phyloP scores from a whole-genome alignment of 2,888 invertebrate species.

The Orthonychiurus folsomi region DNA sequence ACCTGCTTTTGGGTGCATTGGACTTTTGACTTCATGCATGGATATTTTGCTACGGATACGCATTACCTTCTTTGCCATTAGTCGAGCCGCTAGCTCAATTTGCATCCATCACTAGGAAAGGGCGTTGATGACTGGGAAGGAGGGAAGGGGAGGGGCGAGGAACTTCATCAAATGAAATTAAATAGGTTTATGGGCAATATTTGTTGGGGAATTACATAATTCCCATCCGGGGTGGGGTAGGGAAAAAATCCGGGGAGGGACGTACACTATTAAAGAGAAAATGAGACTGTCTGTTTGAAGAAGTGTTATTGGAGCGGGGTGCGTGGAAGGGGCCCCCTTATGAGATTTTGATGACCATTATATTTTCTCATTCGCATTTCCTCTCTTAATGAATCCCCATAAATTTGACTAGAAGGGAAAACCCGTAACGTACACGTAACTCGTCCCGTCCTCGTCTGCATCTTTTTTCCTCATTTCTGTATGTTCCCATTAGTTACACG shows the following conservation, averaged over 20 bases:
- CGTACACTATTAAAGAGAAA: slow-evolving; percentile 22
- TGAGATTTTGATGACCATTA: slow-evolving; percentile 33
- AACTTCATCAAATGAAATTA: slow-evolving; percentile 24
- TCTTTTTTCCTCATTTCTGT: too few relatives aligned
- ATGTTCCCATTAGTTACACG: too few relatives aligned
- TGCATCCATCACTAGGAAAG: slow-evolving; percentile 10
- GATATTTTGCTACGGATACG: background rate
- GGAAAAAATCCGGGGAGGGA: background rate
- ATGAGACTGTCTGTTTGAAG: slow-evolving; percentile 34
- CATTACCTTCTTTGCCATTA: slow-evolving; percentile 8
- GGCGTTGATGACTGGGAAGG: slow-evolving; percentile 12
- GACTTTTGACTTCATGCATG: background rate
- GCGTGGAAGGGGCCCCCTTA: slow-evolving; percentile 14
- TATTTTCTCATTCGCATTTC: slow-evolving; percentile 22
- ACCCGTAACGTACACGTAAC: too few relatives aligned
- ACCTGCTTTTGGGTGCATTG: background rate
- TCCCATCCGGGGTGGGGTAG: slow-evolving; percentile 10
- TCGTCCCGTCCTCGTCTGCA: too few relatives aligned
- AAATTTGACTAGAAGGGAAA: slow-evolving; percentile 13
- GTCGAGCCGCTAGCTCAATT: slow-evolving; percentile 11
- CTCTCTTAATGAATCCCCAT: slow-evolving; percentile 28
- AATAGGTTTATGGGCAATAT: slow-evolving; percentile 29
- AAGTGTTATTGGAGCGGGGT: slow-evolving; percentile 27
- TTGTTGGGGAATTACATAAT: slow-evolving; percentile 32
- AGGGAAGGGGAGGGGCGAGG: background rate